These are phyloP conservation scores for Pyrgilauda ruficollis DNA, from an alignment of 2,113 vertebrate genomes.

Conservation along the genomic window DNA sequence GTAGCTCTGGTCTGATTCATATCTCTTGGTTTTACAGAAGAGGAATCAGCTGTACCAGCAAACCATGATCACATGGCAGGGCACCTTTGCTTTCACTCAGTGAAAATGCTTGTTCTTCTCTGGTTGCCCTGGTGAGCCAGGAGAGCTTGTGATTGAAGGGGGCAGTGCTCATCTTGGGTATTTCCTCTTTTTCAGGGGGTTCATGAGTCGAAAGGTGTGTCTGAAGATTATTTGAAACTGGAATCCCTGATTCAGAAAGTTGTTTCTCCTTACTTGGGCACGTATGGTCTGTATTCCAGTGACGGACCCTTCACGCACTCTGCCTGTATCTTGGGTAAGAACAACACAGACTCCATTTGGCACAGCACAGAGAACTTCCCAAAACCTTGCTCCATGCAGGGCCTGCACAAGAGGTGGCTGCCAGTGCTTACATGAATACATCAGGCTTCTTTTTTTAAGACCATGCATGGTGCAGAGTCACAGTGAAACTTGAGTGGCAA, in stretches of 20 bases:
- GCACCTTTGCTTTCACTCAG: neutral
- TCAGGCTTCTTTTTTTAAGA: neutral
- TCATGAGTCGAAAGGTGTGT: constrained; percentile 89
- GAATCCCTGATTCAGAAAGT: constrained; percentile 93
- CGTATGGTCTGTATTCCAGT: constrained; percentile 84
- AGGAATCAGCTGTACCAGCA: neutral
- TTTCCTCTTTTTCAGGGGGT: constrained; percentile 81
- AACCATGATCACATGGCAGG: neutral
- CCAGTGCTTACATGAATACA: accelerated
- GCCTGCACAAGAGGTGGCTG: neutral
- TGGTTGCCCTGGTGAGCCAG: neutral
- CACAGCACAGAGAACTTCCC: neutral
- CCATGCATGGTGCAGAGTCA: neutral
- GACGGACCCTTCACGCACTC: constrained; percentile 82
- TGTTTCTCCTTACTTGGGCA: constrained; percentile 93
- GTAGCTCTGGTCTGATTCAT: neutral
- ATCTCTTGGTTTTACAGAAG: neutral
- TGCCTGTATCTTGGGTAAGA: constrained; percentile 88
- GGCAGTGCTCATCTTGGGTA: neutral
- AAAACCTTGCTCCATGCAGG: neutral
- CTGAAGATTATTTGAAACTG: constrained; percentile 89
- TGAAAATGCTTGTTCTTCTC: neutral
- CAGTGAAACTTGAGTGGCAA: neutral
- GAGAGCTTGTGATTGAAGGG: neutral
- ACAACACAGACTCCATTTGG: neutral